Evolutionary conservation across 2,888 invertebrate species (phyloP).

Genomic region (Graphium colonna): DNA sequence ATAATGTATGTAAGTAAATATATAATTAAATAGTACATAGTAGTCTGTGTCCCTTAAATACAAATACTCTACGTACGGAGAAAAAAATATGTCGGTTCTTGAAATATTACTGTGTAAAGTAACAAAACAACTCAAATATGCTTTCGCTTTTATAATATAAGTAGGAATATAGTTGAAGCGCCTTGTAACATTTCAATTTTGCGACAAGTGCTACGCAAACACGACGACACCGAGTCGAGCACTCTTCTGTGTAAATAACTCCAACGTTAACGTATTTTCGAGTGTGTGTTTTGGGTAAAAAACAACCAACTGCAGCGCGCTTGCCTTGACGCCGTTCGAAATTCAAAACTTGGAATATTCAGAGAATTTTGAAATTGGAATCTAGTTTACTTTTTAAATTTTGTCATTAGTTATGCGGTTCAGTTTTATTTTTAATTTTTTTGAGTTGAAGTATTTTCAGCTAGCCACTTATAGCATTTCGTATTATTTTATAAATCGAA

Average conservation of each 20-base stretch:
- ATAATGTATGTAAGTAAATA: no score
- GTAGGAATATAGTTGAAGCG: neutral
- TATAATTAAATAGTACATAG: neutral
- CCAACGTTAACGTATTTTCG: slow-evolving; percentile 17
- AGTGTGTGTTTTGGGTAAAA: slow-evolving; percentile 13
- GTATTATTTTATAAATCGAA: no score
- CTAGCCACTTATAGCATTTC: no score
- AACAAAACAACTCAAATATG: neutral
- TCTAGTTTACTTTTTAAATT: no score
- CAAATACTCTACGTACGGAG: neutral
- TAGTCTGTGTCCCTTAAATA: neutral
- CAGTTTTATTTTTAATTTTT: no score
- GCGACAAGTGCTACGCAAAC: slow-evolving; percentile 6
- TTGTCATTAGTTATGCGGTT: no score
- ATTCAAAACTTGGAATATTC: neutral
- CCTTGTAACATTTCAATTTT: slow-evolving; percentile 19
- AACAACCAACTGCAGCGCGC: slow-evolving; percentile 5
- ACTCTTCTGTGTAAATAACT: slow-evolving; percentile 17
- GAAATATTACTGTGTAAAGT: neutral
- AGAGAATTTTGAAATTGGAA: neutral
- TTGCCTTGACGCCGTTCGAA: slow-evolving; percentile 1
- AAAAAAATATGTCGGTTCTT: neutral
- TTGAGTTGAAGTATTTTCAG: no score
- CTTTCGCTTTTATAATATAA: neutral
- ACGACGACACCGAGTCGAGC: slow-evolving; percentile 11